A percentile compares a stretch with the other conserved stretches of the same genome.
Evolutionary conservation across 2,113 vertebrate species (phyloP).

Genomic region (Melierax canorus): DNA sequence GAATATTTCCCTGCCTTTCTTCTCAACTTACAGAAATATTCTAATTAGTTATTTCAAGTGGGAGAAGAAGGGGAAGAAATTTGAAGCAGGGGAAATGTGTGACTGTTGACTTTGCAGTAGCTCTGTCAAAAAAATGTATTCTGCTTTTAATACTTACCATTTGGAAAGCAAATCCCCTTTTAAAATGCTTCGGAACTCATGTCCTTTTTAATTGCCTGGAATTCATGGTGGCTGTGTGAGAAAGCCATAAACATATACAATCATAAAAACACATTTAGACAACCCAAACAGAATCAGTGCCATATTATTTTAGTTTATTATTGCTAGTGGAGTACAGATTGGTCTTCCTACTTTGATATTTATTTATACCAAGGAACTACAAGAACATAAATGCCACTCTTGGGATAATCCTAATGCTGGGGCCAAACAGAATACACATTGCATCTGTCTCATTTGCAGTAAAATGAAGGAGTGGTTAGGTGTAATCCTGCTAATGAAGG

Average conservation of each 20-base stretch:
- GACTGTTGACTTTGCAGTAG: slow-evolving; percentile 20
- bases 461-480: slow-evolving; percentile 60
- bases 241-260: slow-evolving; percentile 76
- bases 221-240: slow-evolving; percentile 74
- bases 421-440: slow-evolving; percentile 44
- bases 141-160: slow-evolving; percentile 34
- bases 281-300: slow-evolving; percentile 77
- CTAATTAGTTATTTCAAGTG: slow-evolving; percentile 8
- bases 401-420: slow-evolving; percentile 71
- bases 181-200: slow-evolving; percentile 66
- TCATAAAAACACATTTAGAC: slow-evolving; percentile 79
- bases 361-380: slow-evolving; percentile 77
- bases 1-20: not conserved
- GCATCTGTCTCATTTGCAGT: slow-evolving; percentile 71
- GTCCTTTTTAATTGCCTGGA: slow-evolving; percentile 75
- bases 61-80: not conserved
- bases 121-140: slow-evolving; percentile 33
- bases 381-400: slow-evolving; percentile 77
- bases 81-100: not conserved
- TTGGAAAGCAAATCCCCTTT: slow-evolving; percentile 64
- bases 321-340: slow-evolving; percentile 71
- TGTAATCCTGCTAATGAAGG: slow-evolving; percentile 64
- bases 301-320: slow-evolving; percentile 82
- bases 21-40: not conserved
- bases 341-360: slow-evolving; percentile 75